A percentile compares a stretch with the other conserved stretches of the same genome.
Conservation (phyloP, 2,888 invertebrate species). For the Eulithis testata region DNA sequence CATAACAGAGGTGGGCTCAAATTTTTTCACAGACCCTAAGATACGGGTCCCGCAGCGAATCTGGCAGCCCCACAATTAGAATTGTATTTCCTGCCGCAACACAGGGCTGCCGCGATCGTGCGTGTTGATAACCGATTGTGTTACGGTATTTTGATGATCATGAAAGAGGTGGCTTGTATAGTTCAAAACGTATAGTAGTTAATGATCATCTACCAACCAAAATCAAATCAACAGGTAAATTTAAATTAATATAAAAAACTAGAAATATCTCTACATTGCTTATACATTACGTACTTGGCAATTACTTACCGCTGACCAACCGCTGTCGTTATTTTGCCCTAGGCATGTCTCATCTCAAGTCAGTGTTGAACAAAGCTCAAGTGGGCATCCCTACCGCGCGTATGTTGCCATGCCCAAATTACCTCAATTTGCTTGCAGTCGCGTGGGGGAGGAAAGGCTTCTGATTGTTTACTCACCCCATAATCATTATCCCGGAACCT, state of each 20-base stretch:
- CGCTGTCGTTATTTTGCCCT: slow-evolving; percentile 2
- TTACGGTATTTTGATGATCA: slow-evolving; percentile 30
- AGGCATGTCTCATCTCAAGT: not conserved
- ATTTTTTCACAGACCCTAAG: slow-evolving; percentile 42
- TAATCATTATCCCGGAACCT: slow-evolving; percentile 42
- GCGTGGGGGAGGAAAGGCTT: slow-evolving; percentile 37
- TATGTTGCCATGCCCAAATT: slow-evolving; percentile 57
- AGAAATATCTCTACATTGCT: too few species aligned
- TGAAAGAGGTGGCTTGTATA: slow-evolving; percentile 10
- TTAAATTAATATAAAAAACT: too few species aligned
- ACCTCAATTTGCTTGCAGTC: slow-evolving; percentile 63
- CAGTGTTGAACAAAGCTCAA: not conserved
- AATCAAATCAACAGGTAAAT: too few species aligned
- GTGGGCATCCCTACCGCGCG: slow-evolving; percentile 16
- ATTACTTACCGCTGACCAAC: not conserved
- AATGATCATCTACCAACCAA: too few species aligned
- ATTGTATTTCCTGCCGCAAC: slow-evolving; percentile 52
- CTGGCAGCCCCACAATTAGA: slow-evolving; percentile 56
- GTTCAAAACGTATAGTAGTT: not conserved
- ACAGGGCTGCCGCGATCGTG: slow-evolving; percentile 45
- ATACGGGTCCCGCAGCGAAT: slow-evolving; percentile 65
- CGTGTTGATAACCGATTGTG: slow-evolving; percentile 39
- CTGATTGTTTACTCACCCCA: slow-evolving; percentile 48
- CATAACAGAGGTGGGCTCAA: slow-evolving; percentile 22
- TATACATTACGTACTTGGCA: too few species aligned